phyloP scores from a whole-genome alignment of 1,140 invertebrate genomes.

The Bombus confusus region DNA sequence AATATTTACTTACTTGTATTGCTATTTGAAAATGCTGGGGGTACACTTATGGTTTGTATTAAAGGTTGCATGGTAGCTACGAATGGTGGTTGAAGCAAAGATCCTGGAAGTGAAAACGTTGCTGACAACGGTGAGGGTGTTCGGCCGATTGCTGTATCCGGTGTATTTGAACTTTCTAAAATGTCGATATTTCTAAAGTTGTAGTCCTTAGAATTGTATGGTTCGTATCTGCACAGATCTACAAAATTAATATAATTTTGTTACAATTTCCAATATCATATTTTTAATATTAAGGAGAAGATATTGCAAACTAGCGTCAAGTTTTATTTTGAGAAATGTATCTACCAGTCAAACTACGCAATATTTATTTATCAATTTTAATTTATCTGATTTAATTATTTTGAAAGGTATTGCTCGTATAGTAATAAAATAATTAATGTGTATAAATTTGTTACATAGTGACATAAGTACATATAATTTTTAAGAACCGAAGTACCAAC shows the following conservation, averaged over 20 bases:
- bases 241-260: conserved; percentile 6
- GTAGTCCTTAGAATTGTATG: conserved; percentile 56
- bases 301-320: background rate
- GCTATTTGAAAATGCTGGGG: conserved; percentile 56
- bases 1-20: conserved; percentile 32
- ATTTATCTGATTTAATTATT: background rate
- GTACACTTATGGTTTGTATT: conserved; percentile 62
- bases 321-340: background rate
- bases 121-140: conserved; percentile 54
- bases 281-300: background rate
- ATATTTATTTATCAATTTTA: background rate
- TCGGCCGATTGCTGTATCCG: conserved; percentile 31
- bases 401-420: background rate
- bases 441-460: background rate
- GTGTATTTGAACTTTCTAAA: conserved; percentile 38
- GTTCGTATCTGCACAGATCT: conserved; percentile 67
- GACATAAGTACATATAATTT: background rate
- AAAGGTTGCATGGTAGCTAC: conserved; percentile 60
- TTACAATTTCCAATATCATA: background rate
- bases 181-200: conserved; percentile 52
- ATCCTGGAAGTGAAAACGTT: conserved; percentile 62
- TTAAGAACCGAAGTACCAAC: background rate
- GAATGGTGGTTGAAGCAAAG: conserved; percentile 61
- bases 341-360: background rate
- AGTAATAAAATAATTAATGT: background rate